Evolutionary conservation across 2,888 invertebrate species (phyloP), one percentile per base, ranked within the genome.

Genomic region (Hypercompe scribonia): DNA sequence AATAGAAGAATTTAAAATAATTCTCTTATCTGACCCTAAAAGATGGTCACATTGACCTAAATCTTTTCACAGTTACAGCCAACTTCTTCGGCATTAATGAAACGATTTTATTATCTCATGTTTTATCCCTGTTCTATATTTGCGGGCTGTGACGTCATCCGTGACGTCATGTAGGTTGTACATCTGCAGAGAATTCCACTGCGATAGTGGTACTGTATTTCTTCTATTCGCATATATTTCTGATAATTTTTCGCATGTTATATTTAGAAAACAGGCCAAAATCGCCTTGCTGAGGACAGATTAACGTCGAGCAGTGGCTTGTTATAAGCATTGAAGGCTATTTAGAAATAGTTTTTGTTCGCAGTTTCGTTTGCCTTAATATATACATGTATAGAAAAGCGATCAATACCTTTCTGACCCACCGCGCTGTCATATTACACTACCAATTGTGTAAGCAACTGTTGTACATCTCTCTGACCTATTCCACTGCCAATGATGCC

Each of bases 41-140:
- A 66, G 65, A 28, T 42, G 63, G 67, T 63, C 46, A 28, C 64
- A 68, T 50, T 63, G 64, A 66, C 66, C 73, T 70, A 66, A 33
- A 34, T 73, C 70, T 18, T 66, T 46, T 63, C 72, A 61, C 69
- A 77, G 75, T 81, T 77, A 82, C 34, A 76, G 66, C 66, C 58
- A 72, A 71, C 74, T 75, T 76, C 71, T 73, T 54, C 69, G 65
- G 66, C 75, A 82, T 84, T 81, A 82, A 81, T 78, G 84, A 79
- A 73, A 68, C 78, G 73, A 61, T 84, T 83, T 82, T 82, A 83
- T 82, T 83, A 76, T 81, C 78, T 75, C 70, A 42, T 73, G 73
- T 75, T 78, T 83, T 82, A 81, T 83, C 79, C 73, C 66, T 68
- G 79, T 68, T 74, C 79, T 72, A 77, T 78, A 80, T 80, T 79